phyloP scores from a whole-genome alignment of 2,113 vertebrate genomes.

The Podarcis muralis region DNA sequence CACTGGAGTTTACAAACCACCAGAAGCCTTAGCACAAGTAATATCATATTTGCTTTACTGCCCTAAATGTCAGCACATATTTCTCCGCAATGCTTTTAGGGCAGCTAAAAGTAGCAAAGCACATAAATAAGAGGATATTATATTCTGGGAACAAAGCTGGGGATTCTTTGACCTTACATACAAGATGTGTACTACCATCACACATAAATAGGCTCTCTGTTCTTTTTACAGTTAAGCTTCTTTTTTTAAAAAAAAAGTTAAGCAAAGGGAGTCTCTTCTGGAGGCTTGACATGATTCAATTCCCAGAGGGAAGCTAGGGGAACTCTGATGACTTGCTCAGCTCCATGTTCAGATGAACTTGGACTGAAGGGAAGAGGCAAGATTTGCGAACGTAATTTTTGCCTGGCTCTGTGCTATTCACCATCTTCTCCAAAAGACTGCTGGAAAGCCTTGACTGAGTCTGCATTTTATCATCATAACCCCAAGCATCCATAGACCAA shows the following conservation, averaged over 20 bases:
- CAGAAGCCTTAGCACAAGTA: neutral
- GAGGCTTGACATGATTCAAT: neutral
- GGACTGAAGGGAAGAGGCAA: neutral
- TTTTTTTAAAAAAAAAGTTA: neutral
- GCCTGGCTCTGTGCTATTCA: neutral
- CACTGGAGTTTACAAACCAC: neutral
- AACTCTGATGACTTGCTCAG: neutral
- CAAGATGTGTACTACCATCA: neutral
- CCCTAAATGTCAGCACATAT: neutral
- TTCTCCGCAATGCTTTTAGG: conserved; percentile 4
- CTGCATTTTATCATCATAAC: neutral
- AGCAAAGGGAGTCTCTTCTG: neutral
- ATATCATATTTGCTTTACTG: conserved; percentile 5
- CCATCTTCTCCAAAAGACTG: neutral
- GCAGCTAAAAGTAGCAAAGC: conserved; percentile 7
- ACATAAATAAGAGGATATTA: conserved; percentile 8
- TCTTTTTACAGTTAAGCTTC: neutral
- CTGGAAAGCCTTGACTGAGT: neutral
- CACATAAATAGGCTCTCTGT: neutral
- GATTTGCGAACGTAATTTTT: neutral
- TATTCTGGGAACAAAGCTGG: neutral
- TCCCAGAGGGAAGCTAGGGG: neutral
- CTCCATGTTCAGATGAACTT: neutral
- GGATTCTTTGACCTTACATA: neutral
- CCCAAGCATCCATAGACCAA: neutral